These are phyloP conservation scores for Hylomyscus alleni DNA, from an alignment of 2,797 vertebrate genomes.

Conservation along the genomic window DNA sequence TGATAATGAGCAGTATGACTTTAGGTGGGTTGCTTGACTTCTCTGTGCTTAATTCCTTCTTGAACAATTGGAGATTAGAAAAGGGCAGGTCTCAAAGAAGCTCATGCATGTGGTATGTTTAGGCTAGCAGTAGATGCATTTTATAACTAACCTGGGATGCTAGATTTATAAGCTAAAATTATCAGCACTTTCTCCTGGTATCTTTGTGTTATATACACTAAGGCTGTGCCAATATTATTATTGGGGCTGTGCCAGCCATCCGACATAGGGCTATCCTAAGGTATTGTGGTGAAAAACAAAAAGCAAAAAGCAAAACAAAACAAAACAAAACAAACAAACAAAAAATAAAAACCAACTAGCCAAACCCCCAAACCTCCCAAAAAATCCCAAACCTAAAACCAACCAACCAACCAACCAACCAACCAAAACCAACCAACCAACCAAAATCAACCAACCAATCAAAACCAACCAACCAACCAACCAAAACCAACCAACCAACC, in stretches of 20 bases:
- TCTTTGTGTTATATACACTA: neutral
- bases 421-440: neutral
- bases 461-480: neutral
- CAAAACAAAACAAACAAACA: neutral
- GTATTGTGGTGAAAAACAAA: slow-evolving; percentile 21
- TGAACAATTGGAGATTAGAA: neutral
- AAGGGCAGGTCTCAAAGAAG: neutral
- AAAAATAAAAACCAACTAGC: neutral
- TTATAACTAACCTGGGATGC: neutral
- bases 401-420: neutral
- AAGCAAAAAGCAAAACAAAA: neutral
- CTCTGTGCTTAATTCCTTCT: neutral
- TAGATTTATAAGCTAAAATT: neutral
- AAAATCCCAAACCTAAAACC: neutral
- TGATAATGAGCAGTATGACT: neutral
- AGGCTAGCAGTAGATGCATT: neutral
- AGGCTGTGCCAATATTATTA: neutral
- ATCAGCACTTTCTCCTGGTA: neutral
- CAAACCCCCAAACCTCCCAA: too few species aligned
- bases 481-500: neutral
- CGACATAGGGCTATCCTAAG: neutral
- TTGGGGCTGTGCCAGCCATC: neutral
- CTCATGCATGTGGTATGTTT: neutral
- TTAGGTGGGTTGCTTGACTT: neutral
- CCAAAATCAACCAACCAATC: neutral